Base-by-base conservation (phyloP, 2,888 invertebrate species). In the Eumerus sabulonum region DNA sequence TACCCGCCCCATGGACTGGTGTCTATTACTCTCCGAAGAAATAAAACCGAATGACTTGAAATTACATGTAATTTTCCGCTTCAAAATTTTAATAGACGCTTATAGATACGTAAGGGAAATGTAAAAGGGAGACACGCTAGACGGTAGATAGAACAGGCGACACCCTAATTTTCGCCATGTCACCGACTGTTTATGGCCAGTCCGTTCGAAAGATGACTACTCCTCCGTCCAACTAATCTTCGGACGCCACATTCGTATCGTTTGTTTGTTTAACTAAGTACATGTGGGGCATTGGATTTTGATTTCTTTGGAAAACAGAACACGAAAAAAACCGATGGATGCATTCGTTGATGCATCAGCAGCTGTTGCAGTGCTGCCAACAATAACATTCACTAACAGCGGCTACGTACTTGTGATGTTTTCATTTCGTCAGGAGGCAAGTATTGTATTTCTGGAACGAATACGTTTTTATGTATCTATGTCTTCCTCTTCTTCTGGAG, bases 61-160 rank as follows among this genome's bases (percentile, higher is more conserved):
- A 79, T 79, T 74, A 74, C 68, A 79, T 79, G 74, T 79, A 79
- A 79, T 79, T 79, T 79, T 79, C 79, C 68, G 79, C 74, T 79
- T 79, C 54, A 64, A 74, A 68, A 74, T 79, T 73, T 79, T 79
- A 79, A 79, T 79, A 64, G 79, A 60, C 42, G 60, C 63, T 70
- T 74, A 51, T 74, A 72, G 27, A 72, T 77, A 68, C 63, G 7
- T 2, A 70, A 64, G 36, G 68, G 36, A 57, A 45, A 40, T 44
- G 68, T 4, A 27, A 4, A 27, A 27, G 27, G 27, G 27, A 27
- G 27, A 40, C n/a, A 47, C 77, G 72, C 64, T 76, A 76, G 48
- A 63, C 63, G 47, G 14, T 12, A 13, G 59, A 36, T 9, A 7
- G 5, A 27, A 27, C 27, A 27, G 54, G 38, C 71, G 56, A 67